Base-by-base conservation (phyloP, 1,140 invertebrate species). In the Drosophila serrata region DNA sequence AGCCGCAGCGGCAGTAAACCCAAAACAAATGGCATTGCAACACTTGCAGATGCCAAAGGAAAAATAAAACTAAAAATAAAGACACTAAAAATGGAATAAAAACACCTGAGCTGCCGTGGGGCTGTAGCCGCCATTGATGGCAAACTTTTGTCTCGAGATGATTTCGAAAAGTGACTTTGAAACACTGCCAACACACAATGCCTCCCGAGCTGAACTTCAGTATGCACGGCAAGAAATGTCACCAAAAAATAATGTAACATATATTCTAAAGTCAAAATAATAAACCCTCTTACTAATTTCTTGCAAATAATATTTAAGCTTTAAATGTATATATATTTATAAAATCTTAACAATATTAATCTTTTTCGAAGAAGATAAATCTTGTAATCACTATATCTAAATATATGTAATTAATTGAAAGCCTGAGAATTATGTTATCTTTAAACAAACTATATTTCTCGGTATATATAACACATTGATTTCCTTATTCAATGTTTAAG, bases 1-100 rank as follows among this genome's bases (percentile, higher is more conserved):
- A 64, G 51, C 57, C 80, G 53, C 77, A 79, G 35, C 35, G 22
- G 15, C 60, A 61, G 19, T 62, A 24, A 73, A 60, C 42, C 69
- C 42, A 58, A 78, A 80, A 80, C 58, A 80, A 80, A 80, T 80
- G 75, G 69, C 69, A 78, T 82, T 82, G 69, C 80, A 82, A 82
- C 80, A 82, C 80, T 82, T 81, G 79, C 61, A 77, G 79, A 61
- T 42, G 56, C 49, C 48, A 68, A 81, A 61, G 19, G 62, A 45
- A 70, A 69, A 69, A 56, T 40, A 70, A 70, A 69, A 56, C 35
- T n/a, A 70, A 70, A 64, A 55, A 19, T 27, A 68, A 56, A 70
- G 56, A 56, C 33, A 24, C 39, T 13, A 24, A 70, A 70, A 69
- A 39, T 70, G 37, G 57, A 70, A 48, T 70, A 72, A 72, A 72